A percentile compares a stretch with the other conserved stretches of the same genome.
phyloP scores from a whole-genome alignment of 2,888 invertebrate species.

The Temnothorax ravouxi region DNA sequence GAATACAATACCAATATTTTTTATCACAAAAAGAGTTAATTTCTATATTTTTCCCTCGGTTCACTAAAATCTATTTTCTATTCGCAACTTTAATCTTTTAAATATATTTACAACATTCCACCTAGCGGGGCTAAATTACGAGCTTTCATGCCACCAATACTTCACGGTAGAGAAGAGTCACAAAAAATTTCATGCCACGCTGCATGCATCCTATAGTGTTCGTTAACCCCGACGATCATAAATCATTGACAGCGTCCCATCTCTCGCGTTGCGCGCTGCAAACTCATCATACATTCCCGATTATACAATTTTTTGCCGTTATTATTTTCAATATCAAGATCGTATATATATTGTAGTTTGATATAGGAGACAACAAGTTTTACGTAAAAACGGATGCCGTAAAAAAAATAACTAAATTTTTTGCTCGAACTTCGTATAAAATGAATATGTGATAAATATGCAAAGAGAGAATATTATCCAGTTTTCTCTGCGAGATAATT shows the following conservation, averaged over 20 bases:
- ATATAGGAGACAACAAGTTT: not conserved
- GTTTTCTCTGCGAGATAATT: not conserved
- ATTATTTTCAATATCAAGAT: conserved; percentile 36
- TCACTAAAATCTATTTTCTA: conserved; percentile 12
- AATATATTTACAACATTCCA: conserved; percentile 22
- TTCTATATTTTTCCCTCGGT: not conserved
- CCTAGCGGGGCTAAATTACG: conserved; percentile 28
- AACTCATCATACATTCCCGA: conserved; percentile 44
- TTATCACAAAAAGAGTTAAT: not conserved
- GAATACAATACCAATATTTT: not conserved
- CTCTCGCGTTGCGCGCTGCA: conserved; percentile 38
- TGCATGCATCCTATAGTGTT: conserved; percentile 50
- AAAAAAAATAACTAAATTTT: not conserved
- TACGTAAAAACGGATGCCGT: not conserved
- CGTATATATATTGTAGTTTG: conserved; percentile 48
- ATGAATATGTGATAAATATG: not conserved
- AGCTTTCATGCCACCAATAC: conserved; percentile 31
- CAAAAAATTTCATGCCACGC: conserved; percentile 34
- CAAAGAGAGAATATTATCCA: not conserved
- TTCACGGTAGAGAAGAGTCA: conserved; percentile 33
- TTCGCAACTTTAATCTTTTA: conserved; percentile 9
- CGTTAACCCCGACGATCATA: conserved; percentile 59
- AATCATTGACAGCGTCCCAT: conserved; percentile 63
- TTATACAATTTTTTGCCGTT: conserved; percentile 45
- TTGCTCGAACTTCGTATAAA: not conserved